Percentiles rank a stretch among this genome's conserved stretches.
Conservation (phyloP, 2,888 invertebrate genomes). For the Chalcis sispes region DNA sequence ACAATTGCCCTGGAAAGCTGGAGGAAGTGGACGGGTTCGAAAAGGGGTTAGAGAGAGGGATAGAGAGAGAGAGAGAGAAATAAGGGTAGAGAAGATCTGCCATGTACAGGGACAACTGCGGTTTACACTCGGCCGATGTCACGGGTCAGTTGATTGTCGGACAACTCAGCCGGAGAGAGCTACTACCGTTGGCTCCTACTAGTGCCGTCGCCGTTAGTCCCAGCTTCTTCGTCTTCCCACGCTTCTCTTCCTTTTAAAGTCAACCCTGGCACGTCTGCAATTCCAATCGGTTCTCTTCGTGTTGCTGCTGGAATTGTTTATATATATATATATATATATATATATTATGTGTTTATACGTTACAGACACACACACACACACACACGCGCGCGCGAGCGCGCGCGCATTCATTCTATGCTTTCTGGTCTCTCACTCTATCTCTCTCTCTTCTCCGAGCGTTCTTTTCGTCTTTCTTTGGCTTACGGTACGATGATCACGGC, state of each 20-base stretch:
- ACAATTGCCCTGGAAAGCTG: too few species aligned
- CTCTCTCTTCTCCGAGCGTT: neutral
- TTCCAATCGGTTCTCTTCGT: conserved; percentile 57
- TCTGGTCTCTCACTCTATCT: neutral
- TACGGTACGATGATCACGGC: too few species aligned
- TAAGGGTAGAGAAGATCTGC: conserved; percentile 30
- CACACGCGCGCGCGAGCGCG: too few species aligned
- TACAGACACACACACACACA: too few species aligned
- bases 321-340: too few species aligned
- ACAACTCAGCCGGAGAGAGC: too few species aligned
- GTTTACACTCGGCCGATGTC: conserved; percentile 44
- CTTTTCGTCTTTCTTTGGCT: neutral
- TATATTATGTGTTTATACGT: too few species aligned
- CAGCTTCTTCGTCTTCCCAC: conserved; percentile 54
- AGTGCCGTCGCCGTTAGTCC: too few species aligned
- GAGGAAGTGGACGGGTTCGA: too few species aligned
- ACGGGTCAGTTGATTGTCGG: conserved; percentile 54
- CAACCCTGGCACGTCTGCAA: conserved; percentile 55
- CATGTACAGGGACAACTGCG: conserved; percentile 25
- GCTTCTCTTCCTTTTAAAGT: conserved; percentile 60
- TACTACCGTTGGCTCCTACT: too few species aligned
- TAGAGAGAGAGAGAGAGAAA: conserved; percentile 53
- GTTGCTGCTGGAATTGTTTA: too few species aligned
- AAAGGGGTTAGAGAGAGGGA: neutral
- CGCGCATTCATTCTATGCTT: neutral